Evolutionary conservation across 2,113 vertebrate genomes (phyloP), one percentile per base, ranked within the genome.

Genomic region (Thalassarche chlororhynchos): DNA sequence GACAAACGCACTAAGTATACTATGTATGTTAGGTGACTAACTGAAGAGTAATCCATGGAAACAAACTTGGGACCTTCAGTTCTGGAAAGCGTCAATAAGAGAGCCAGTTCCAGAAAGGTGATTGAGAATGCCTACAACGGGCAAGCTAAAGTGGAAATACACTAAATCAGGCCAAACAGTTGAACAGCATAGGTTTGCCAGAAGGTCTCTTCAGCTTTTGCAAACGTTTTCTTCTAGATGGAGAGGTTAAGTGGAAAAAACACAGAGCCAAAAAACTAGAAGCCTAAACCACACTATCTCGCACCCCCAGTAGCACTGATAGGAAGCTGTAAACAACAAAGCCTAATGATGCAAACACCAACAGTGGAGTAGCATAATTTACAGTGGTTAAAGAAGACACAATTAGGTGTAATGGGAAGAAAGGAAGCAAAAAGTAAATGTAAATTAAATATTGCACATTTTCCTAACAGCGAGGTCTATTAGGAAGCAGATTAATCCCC

Each of bases 401-500:
- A 95, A 83, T 92, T 95, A 93, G 29, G 76, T 92, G 80, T 75
- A 96, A 93, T 77, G 89, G 78, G 61, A 96, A 89, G 74, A 96
- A 93, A 89, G 87, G 82, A 60, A 90, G 64, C 17, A 86, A 86
- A 87, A 89, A 72, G 62, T 52, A 92, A 94, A 92, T 60, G 85
- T 76, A 95, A 97, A 91, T 91, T 79, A 84, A 95, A 89, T 77
- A 92, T 52, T 83, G 71, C 84, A 92, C 66, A 86, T 94, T 95
- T 93, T 87, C 68, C 80, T 92, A 93, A 87, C 25, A 87, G 68
- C 0, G 1, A 94, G 51, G n/a, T 91, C 71, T 91, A 87, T 95
- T 95, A 93, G 49, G 81, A 92, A 96, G 62, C 64, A 87, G 80
- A 97, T 97, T 96, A 92, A 94, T 94, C 72, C 95, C 77, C 95